Conservation (phyloP, 2,888 invertebrate genomes). For the Plagiodera versicolora region DNA sequence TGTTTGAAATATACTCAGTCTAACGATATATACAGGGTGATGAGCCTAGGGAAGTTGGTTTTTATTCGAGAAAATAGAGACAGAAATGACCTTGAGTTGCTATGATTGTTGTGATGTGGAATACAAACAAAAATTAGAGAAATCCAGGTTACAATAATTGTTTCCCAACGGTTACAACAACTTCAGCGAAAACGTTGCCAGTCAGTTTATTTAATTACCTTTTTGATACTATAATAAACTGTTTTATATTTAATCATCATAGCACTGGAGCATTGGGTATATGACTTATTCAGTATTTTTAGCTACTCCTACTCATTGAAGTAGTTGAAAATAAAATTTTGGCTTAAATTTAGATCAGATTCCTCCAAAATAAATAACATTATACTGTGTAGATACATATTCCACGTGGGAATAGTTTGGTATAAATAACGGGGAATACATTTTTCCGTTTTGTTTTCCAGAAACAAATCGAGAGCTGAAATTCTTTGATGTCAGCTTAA, state of each 20-base stretch:
- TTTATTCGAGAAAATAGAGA: too few relatives aligned
- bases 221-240: conserved; percentile 10
- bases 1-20: too few relatives aligned
- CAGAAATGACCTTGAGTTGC: neutral
- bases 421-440: conserved; percentile 4
- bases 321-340: conserved; percentile 16
- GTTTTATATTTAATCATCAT: conserved; percentile 11
- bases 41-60: too few relatives aligned
- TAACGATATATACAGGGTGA: too few relatives aligned
- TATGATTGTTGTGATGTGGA: neutral
- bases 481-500: too few relatives aligned
- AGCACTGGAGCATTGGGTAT: conserved; percentile 4
- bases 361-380: conserved; percentile 15
- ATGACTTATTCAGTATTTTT: conserved; percentile 14
- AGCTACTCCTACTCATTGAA: conserved; percentile 7
- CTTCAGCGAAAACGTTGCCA: conserved; percentile 16
- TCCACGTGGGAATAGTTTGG: conserved; percentile 6
- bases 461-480: neutral
- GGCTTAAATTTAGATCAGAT: conserved; percentile 16
- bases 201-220: conserved; percentile 13
- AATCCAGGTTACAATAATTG: conserved; percentile 21
- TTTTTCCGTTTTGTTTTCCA: neutral
- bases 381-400: conserved; percentile 5
- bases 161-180: conserved; percentile 19
- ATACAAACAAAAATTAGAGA: neutral